Conservation (phyloP, 1,140 invertebrate genomes). For the Bombus haemorrhoidalis region DNA sequence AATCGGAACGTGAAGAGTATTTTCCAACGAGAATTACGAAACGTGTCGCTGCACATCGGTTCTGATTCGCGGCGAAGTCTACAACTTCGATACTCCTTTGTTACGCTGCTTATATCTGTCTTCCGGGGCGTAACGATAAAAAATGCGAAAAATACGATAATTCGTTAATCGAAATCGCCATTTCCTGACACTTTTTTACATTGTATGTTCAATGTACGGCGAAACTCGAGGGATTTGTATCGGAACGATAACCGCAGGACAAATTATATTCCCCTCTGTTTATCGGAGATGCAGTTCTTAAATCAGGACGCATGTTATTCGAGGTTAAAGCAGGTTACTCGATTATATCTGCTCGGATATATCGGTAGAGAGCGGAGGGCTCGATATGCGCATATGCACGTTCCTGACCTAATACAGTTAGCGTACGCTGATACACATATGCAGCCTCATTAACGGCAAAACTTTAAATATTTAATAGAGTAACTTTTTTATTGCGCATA, state of each 20-base stretch:
- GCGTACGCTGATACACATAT: slow-evolving; percentile 9
- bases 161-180: not conserved
- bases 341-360: slow-evolving; percentile 54
- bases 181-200: no score
- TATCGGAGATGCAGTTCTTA: slow-evolving; percentile 30
- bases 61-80: slow-evolving; percentile 10
- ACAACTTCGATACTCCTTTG: not conserved
- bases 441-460: slow-evolving; percentile 34
- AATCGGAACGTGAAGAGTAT: slow-evolving; percentile 26
- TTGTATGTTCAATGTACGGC: no score
- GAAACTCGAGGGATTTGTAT: not conserved
- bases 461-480: slow-evolving; percentile 48
- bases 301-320: slow-evolving; percentile 53
- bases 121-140: not conserved
- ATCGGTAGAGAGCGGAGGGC: not conserved
- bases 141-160: not conserved
- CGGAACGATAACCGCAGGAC: slow-evolving; percentile 1
- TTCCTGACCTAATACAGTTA: slow-evolving; percentile 52
- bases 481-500: slow-evolving; percentile 40
- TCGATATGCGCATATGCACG: not conserved
- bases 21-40: slow-evolving; percentile 13
- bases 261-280: slow-evolving; percentile 11
- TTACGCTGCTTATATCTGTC: not conserved
- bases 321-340: slow-evolving; percentile 50
- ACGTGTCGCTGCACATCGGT: slow-evolving; percentile 38